These are phyloP conservation scores for Drosophila stalkeri DNA, from an alignment of 2,888 invertebrate genomes.

Conservation along the genomic window DNA sequence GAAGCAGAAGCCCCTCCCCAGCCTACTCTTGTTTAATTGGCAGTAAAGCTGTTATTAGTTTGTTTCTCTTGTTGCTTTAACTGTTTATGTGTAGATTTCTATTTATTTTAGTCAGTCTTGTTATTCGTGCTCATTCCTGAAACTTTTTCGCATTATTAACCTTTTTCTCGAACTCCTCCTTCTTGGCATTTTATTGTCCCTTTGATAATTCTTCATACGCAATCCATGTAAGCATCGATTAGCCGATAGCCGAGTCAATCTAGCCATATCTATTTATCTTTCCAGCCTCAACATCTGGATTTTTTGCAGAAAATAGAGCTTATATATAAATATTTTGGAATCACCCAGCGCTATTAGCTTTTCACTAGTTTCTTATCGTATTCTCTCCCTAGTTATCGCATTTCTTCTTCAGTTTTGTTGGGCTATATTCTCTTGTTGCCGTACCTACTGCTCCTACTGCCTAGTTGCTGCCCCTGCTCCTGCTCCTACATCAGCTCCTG, in stretches of 20 bases:
- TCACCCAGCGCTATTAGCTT: neutral
- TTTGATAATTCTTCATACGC: neutral
- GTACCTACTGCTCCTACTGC: neutral
- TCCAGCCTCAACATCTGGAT: too few relatives aligned
- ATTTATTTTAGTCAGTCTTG: neutral
- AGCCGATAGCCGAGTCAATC: neutral
- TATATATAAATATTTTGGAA: too few relatives aligned
- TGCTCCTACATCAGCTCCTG: neutral
- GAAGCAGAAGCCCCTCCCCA: too few relatives aligned
- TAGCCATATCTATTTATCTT: neutral
- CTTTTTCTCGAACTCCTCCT: neutral
- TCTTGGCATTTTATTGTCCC: neutral
- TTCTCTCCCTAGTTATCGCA: neutral
- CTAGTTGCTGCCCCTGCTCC: neutral
- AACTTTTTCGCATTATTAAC: too few relatives aligned
- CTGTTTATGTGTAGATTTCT: neutral
- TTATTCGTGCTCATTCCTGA: too few relatives aligned
- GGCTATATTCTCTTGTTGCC: neutral
- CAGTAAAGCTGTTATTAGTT: neutral
- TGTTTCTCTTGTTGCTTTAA: neutral
- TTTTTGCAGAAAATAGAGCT: too few relatives aligned
- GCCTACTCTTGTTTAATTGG: neutral
- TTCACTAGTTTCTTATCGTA: neutral
- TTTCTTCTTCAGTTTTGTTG: neutral
- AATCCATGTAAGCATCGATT: neutral